Conservation (phyloP, 2,888 invertebrate species). For the Dendrolimus pini region DNA sequence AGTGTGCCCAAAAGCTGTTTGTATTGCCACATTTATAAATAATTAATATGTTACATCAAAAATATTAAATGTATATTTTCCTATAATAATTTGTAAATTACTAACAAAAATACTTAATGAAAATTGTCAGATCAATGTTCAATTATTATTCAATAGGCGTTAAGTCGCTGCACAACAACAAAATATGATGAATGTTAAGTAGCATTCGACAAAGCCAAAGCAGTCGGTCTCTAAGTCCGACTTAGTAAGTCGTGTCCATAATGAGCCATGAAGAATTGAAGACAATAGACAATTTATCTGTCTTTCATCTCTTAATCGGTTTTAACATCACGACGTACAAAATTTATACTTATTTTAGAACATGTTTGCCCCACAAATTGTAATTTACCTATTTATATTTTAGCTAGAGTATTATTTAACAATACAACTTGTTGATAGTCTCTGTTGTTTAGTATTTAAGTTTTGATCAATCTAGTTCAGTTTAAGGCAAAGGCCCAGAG, state of each 20-base stretch:
- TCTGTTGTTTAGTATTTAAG: no score
- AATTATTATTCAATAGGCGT: not conserved
- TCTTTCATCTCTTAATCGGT: not conserved
- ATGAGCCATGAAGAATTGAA: constrained; percentile 5
- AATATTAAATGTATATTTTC: no score
- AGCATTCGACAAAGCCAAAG: constrained; percentile 6
- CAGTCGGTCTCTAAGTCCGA: constrained; percentile 8
- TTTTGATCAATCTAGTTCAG: no score
- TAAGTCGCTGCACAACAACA: not conserved
- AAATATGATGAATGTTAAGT: not conserved
- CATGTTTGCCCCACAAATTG: not conserved
- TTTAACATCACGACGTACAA: not conserved
- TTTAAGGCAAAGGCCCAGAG: no score
- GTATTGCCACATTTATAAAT: no score
- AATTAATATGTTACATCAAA: no score
- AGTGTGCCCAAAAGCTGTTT: no score
- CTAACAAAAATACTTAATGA: not conserved
- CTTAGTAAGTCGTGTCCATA: constrained; percentile 2
- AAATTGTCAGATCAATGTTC: not conserved
- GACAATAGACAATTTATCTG: constrained; percentile 4
- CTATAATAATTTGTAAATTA: not conserved
- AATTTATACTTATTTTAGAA: not conserved
- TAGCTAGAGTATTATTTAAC: no score
- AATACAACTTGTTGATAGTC: no score
- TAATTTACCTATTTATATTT: no score